Percentiles rank a stretch among this genome's conserved stretches.
These are phyloP conservation scores for Aplodontia rufa DNA, from an alignment of 2,113 vertebrate genomes.

Conservation along the genomic window DNA sequence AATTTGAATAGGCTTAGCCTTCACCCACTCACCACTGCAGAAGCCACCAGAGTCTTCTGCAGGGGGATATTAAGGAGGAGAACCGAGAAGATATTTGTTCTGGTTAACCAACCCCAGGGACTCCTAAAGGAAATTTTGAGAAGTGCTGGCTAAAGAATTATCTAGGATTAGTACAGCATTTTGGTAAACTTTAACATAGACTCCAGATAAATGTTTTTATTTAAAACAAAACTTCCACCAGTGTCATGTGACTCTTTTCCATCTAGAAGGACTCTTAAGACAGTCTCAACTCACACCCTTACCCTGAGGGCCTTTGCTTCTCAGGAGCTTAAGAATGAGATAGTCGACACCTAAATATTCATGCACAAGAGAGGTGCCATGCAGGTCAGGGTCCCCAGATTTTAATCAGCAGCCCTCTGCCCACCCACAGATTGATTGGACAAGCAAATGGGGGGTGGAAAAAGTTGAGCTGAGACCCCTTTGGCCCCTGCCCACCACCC, in stretches of 20 bases:
- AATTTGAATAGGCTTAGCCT: not conserved
- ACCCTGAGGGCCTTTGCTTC: not conserved
- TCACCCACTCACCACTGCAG: not conserved
- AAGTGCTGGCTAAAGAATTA: not conserved
- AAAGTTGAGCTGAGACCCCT: fast-evolving
- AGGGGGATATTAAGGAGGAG: not conserved
- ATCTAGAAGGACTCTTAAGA: not conserved
- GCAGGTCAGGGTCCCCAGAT: not conserved
- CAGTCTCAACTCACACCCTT: not conserved
- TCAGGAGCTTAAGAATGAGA: not conserved
- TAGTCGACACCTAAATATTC: not conserved
- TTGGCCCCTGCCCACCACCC: fast-evolving
- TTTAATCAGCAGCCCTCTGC: not conserved
- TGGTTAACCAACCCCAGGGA: not conserved
- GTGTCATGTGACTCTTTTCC: not conserved
- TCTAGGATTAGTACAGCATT: not conserved
- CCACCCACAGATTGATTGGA: not conserved
- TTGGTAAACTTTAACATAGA: not conserved
- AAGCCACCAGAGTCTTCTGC: not conserved
- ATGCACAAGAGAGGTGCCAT: not conserved
- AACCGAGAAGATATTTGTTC: not conserved
- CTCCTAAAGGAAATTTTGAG: not conserved
- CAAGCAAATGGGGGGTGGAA: not conserved
- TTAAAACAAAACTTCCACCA: not conserved
- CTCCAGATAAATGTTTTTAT: not conserved